A percentile compares a stretch with the other conserved stretches of the same genome.
phyloP scores from a whole-genome alignment of 2,888 invertebrate species.

The Liopterus haemorrhoidalis region DNA sequence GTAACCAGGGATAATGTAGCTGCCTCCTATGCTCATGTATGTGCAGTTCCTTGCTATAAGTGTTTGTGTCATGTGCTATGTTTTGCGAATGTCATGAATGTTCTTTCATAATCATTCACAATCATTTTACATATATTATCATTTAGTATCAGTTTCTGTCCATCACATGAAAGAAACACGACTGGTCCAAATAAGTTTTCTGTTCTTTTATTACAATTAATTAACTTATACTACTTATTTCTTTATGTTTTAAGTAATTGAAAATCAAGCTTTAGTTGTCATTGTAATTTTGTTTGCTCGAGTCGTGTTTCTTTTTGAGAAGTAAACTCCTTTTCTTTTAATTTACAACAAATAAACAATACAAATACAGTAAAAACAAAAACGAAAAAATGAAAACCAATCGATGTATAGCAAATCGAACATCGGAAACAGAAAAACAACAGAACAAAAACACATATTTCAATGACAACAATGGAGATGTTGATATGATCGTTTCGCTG shows the following conservation, averaged over 20 bases:
- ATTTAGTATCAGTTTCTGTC: conserved; percentile 22
- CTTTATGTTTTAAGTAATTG: too few species aligned
- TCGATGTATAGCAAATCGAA: conserved; percentile 11
- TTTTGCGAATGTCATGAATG: conserved; percentile 24
- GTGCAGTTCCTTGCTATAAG: conserved; percentile 15
- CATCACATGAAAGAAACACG: too few species aligned
- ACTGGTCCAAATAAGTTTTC: too few species aligned
- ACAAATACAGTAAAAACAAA: conserved; percentile 23
- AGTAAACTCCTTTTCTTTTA: conserved; percentile 22
- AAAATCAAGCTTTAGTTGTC: too few species aligned
- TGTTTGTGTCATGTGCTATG: conserved; percentile 24
- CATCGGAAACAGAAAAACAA: conserved; percentile 16
- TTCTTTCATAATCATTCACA: conserved; percentile 19
- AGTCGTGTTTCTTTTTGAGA: too few species aligned
- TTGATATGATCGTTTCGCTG: conserved; percentile 31
- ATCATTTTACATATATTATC: too few species aligned
- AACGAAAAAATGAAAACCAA: conserved; percentile 8
- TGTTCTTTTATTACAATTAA: too few species aligned
- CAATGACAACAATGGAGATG: conserved; percentile 35
- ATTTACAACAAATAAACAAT: conserved; percentile 20
- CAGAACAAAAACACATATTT: conserved; percentile 25
- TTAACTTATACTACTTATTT: too few species aligned
- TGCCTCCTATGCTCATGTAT: too few species aligned
- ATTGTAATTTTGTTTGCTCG: too few species aligned
- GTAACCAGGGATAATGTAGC: too few species aligned